Evolutionary conservation across 2,113 vertebrate species (phyloP).

Genomic region (Seriola rivoliana): DNA sequence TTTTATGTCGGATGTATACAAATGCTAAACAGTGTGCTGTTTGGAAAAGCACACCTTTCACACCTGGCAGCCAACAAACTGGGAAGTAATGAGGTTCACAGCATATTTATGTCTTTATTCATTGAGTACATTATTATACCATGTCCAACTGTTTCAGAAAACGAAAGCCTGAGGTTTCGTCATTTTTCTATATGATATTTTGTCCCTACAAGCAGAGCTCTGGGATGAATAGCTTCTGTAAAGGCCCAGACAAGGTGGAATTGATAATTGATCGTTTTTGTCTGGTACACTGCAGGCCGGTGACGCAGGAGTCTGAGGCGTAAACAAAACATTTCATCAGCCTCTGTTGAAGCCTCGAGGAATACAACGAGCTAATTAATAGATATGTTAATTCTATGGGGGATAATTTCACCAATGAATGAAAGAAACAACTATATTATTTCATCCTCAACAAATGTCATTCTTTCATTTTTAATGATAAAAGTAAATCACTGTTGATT

Average conservation of each 20-base stretch:
- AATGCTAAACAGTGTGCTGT: too few relatives aligned
- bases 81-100: not conserved
- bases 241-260: not conserved
- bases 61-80: not conserved
- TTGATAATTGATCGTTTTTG: conserved; percentile 19
- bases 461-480: not conserved
- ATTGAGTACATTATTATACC: not conserved
- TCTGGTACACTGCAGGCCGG: not conserved
- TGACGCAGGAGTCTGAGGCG: not conserved
- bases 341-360: conserved; percentile 2
- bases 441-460: not conserved
- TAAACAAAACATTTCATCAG: conserved; percentile 15
- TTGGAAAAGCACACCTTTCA: too few relatives aligned
- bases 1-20: too few relatives aligned
- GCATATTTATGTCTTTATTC: not conserved
- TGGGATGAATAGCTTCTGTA: conserved; percentile 20
- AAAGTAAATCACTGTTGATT: not conserved
- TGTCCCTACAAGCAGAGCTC: not conserved
- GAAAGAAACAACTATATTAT: not conserved
- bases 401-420: not conserved
- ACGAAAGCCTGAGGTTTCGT: not conserved
- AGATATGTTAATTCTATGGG: conserved; percentile 9
- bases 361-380: not conserved
- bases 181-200: not conserved
- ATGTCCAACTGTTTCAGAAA: not conserved